Conservation (phyloP, 2,888 invertebrate genomes). For the Thecophora atra region DNA sequence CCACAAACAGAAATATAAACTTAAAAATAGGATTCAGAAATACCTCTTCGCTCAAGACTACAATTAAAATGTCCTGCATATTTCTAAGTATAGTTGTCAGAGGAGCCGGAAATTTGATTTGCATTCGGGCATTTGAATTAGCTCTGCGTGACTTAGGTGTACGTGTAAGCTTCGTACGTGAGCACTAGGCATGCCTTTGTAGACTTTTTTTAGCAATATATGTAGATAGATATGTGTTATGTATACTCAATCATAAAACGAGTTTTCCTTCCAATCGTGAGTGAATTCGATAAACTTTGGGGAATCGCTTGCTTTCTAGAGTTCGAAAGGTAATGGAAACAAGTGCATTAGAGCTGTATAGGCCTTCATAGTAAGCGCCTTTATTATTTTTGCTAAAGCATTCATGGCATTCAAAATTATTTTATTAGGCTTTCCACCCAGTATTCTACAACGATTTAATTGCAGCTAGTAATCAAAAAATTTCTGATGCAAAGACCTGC, state of each 20-base stretch:
- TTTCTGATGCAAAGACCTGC: background rate
- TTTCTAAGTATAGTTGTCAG: background rate
- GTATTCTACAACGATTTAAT: conserved; percentile 8
- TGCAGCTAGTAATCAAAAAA: background rate
- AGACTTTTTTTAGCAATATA: background rate
- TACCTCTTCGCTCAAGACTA: background rate
- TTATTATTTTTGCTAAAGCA: background rate
- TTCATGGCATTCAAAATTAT: background rate
- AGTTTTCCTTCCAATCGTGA: background rate
- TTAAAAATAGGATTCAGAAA: too few species aligned
- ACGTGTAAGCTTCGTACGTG: background rate
- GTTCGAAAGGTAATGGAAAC: too few species aligned
- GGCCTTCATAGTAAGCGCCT: too few species aligned
- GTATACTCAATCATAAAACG: background rate
- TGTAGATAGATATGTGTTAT: background rate
- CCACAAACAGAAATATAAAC: background rate
- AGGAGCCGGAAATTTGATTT: background rate
- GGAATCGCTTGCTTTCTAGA: too few species aligned
- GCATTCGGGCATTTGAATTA: background rate
- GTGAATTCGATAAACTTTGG: too few species aligned
- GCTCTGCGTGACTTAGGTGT: background rate
- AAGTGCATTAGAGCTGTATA: too few species aligned
- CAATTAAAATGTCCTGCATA: conserved; percentile 21
- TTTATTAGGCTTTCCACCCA: conserved; percentile 2
- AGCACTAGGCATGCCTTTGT: background rate